A percentile compares a stretch with the other conserved stretches of the same genome.
Evolutionary conservation across 2,113 vertebrate species (phyloP).

Genomic region (Cheilinus undulatus): DNA sequence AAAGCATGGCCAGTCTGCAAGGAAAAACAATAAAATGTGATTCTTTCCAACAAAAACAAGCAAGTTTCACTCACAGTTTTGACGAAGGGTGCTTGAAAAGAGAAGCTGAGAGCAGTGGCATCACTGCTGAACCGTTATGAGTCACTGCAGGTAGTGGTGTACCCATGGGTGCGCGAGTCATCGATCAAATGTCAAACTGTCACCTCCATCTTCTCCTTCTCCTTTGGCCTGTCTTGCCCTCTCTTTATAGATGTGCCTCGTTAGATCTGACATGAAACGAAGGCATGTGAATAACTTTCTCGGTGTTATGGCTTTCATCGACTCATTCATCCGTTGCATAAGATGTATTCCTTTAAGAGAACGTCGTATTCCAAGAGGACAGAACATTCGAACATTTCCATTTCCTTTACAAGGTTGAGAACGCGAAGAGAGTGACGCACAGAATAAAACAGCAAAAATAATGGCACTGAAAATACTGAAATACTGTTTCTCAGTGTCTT

Average conservation of each 20-base stretch:
- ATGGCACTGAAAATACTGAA: not conserved
- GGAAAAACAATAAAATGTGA: slow-evolving; percentile 26
- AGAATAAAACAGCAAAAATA: not conserved
- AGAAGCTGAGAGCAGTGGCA: slow-evolving; percentile 28
- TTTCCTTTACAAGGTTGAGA: not conserved
- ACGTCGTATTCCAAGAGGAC: not conserved
- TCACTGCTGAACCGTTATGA: slow-evolving; percentile 33
- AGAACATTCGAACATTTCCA: not conserved
- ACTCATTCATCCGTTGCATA: not conserved
- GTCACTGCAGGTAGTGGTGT: slow-evolving; percentile 59
- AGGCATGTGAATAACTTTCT: not conserved
- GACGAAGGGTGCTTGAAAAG: slow-evolving; percentile 15
- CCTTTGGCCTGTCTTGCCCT: slow-evolving; percentile 36
- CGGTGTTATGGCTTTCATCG: not conserved
- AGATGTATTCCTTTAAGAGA: not conserved
- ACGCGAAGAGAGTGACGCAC: not conserved
- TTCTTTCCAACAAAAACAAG: slow-evolving; percentile 24
- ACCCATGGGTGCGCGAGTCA: slow-evolving; percentile 54
- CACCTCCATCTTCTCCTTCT: slow-evolving; percentile 38
- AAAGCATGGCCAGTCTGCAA: slow-evolving; percentile 38
- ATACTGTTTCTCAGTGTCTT: slow-evolving; percentile 13
- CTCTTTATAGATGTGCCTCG: slow-evolving; percentile 44
- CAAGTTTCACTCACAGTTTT: slow-evolving; percentile 33
- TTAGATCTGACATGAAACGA: slow-evolving; percentile 32
- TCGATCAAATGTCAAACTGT: slow-evolving; percentile 69